These are phyloP conservation scores for Acanthosepion pharaonis DNA, from an alignment of 2,888 invertebrate genomes.

Conservation along the genomic window DNA sequence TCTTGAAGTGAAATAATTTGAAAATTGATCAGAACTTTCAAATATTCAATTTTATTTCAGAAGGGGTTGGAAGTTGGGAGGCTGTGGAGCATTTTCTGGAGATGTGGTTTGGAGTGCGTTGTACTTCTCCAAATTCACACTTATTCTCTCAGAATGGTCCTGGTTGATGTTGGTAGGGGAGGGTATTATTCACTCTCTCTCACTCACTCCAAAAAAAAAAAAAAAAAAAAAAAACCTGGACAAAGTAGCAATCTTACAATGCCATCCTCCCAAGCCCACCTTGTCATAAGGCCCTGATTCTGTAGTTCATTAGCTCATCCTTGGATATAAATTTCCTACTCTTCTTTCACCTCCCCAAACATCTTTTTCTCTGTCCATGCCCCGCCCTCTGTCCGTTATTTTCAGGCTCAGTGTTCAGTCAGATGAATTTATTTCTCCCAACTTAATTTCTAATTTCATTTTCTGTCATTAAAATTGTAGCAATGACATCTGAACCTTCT, in stretches of 20 bases:
- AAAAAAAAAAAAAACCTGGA: background rate
- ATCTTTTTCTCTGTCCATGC: background rate
- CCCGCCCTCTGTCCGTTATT: background rate
- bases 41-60: too few species aligned
- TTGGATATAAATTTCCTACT: background rate
- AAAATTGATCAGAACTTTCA: too few species aligned
- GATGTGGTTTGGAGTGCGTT: background rate
- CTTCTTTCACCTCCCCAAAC: too few species aligned
- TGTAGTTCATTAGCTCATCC: background rate
- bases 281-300: background rate
- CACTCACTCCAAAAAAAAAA: background rate
- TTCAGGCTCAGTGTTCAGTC: background rate
- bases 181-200: background rate
- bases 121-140: background rate
- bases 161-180: background rate
- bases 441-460: slow-evolving; percentile 10
- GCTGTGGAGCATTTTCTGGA: background rate
- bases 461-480: background rate
- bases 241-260: background rate
- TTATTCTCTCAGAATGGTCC: background rate
- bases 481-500: background rate
- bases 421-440: background rate
- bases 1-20: too few species aligned
- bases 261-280: background rate
- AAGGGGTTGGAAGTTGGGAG: too few species aligned